Evolutionary conservation across 2,797 vertebrate genomes (phyloP).

Genomic region (Leptoclinus maculatus): DNA sequence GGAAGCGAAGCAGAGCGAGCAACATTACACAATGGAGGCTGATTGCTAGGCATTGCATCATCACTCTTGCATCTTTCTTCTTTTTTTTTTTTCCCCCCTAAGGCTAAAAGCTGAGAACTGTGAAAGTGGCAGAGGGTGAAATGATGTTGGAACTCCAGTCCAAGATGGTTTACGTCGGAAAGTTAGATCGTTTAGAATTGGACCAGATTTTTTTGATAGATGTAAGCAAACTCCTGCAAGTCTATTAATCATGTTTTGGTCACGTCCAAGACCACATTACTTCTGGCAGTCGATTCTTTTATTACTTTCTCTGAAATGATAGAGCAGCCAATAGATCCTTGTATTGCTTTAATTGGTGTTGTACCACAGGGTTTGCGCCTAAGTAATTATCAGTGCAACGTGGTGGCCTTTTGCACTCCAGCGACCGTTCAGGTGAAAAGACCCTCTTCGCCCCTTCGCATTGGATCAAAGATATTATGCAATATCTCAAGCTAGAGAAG

Average conservation of each 20-base stretch:
- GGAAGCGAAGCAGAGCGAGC: conserved; percentile 56
- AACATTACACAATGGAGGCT: conserved; percentile 70
- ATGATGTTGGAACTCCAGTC: conserved; percentile 41
- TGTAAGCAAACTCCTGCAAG: neutral
- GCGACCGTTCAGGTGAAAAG: neutral
- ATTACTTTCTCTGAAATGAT: neutral
- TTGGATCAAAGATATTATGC: neutral
- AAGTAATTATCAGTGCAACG: neutral
- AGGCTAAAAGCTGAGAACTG: conserved; percentile 36
- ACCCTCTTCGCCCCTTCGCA: neutral
- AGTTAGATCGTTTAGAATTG: neutral
- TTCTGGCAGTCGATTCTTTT: neutral
- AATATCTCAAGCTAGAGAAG: neutral
- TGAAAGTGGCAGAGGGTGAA: conserved; percentile 47
- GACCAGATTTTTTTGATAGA: neutral
- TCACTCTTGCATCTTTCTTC: conserved; percentile 35
- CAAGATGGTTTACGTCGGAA: conserved; percentile 6
- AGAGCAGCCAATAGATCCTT: neutral
- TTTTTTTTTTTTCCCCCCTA: conserved; percentile 29
- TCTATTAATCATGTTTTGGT: neutral
- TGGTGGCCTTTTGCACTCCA: neutral
- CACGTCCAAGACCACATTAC: neutral
- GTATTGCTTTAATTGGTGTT: neutral
- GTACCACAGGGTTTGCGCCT: neutral
- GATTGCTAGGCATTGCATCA: conserved; percentile 82